These are phyloP conservation scores for Caenorhabditis sinica DNA, from an alignment of 2,888 invertebrate genomes.

Conservation along the genomic window DNA sequence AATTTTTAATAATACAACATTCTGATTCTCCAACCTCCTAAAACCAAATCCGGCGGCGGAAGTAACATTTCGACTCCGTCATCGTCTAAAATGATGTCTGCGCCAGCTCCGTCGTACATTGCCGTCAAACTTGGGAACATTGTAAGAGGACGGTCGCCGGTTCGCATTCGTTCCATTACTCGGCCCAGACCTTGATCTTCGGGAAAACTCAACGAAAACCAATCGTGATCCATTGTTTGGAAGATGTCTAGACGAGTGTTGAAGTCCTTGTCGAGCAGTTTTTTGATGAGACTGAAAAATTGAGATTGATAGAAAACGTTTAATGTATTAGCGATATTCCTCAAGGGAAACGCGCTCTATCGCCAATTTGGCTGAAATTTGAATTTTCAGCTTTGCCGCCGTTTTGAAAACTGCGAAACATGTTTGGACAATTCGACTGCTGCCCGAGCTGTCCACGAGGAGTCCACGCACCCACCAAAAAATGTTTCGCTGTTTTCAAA, in stretches of 20 bases:
- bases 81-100: slow-evolving; percentile 1
- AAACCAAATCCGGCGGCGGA: not conserved
- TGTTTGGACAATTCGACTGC: no score
- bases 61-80: slow-evolving; percentile 9
- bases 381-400: no score
- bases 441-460: no score
- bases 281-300: not conserved
- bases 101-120: slow-evolving; percentile 35
- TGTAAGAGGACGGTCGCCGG: slow-evolving; percentile 61
- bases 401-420: no score
- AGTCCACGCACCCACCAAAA: no score
- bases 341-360: no score
- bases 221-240: not conserved
- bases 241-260: not conserved
- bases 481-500: no score
- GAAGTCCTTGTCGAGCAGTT: not conserved
- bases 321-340: no score
- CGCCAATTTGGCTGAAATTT: no score
- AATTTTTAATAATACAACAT: not conserved
- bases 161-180: slow-evolving; percentile 62
- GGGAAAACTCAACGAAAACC: not conserved
- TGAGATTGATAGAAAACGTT: not conserved
- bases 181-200: slow-evolving; percentile 64
- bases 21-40: slow-evolving; percentile 19
- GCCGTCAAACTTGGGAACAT: slow-evolving; percentile 42